phyloP scores from a whole-genome alignment of 1,140 invertebrate species.

The Hestina assimilis region DNA sequence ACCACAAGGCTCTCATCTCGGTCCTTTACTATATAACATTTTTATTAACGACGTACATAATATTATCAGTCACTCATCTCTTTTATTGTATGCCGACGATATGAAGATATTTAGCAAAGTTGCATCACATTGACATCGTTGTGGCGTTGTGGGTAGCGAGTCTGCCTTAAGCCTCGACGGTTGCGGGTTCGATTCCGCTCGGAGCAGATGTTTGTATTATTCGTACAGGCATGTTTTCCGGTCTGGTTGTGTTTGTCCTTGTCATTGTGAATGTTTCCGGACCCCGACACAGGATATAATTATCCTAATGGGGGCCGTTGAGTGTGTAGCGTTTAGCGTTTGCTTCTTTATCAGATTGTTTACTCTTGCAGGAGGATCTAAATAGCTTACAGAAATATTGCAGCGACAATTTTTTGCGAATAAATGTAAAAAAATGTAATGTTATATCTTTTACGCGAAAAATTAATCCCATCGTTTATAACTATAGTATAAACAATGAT shows the following conservation, averaged over 20 bases:
- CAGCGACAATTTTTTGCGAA: neutral
- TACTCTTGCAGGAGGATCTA: conserved; percentile 3
- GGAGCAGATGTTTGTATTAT: too few species aligned
- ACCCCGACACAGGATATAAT: too few species aligned
- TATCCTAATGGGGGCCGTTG: too few species aligned
- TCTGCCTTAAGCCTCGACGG: too few species aligned
- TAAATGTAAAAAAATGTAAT: conserved; percentile 21
- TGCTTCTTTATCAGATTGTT: neutral
- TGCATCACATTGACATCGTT: too few species aligned
- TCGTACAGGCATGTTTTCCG: too few species aligned
- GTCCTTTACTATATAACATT: conserved; percentile 5
- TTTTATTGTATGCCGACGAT: conserved; percentile 10
- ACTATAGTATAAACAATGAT: neutral
- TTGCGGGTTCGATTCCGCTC: too few species aligned
- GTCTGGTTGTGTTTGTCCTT: too few species aligned
- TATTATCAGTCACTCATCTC: neutral
- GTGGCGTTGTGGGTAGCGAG: too few species aligned
- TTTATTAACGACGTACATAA: conserved; percentile 8
- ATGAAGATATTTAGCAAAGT: conserved; percentile 3
- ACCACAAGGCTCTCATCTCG: conserved; percentile 9
- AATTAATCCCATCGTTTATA: neutral
- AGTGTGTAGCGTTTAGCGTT: too few species aligned
- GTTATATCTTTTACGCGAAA: conserved; percentile 7
- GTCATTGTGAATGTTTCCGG: too few species aligned
- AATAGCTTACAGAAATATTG: conserved; percentile 3